A percentile compares a stretch with the other conserved stretches of the same genome.
Conservation (phyloP, 2,113 vertebrate genomes). For the Hylia prasina region DNA sequence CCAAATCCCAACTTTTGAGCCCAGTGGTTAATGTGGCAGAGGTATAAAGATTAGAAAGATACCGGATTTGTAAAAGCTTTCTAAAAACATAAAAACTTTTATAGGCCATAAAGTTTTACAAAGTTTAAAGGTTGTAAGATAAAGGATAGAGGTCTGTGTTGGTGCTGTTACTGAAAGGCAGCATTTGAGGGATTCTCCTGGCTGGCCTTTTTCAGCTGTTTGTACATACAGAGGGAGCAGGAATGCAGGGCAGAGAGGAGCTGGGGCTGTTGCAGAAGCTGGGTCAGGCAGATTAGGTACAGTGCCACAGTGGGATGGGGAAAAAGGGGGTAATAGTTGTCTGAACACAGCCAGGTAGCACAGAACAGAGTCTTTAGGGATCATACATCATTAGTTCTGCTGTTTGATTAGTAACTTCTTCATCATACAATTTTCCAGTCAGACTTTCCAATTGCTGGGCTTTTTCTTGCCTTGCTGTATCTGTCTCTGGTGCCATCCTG, state of each 20-base stretch:
- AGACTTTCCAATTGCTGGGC: not conserved
- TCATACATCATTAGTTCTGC: not conserved
- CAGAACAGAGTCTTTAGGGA: not conserved
- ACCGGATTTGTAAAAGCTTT: not conserved
- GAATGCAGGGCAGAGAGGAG: not conserved
- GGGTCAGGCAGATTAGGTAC: not conserved
- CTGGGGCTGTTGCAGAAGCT: not conserved
- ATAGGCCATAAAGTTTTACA: not conserved
- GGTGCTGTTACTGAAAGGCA: not conserved
- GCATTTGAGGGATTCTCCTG: not conserved
- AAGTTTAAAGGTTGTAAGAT: not conserved
- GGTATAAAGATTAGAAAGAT: not conserved
- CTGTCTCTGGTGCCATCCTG: not conserved
- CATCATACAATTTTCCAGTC: not conserved
- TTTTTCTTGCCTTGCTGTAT: not conserved
- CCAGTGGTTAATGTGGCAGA: not conserved
- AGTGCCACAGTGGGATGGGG: not conserved
- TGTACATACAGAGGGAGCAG: not conserved
- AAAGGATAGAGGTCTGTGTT: not conserved
- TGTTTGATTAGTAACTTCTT: not conserved
- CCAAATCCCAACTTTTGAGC: not conserved
- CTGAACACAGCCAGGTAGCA: not conserved
- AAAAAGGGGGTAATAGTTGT: not conserved
- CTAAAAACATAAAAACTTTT: not conserved
- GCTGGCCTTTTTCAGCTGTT: not conserved